A percentile compares a stretch with the other conserved stretches of the same genome.
These are phyloP conservation scores for Hirtodrosophila trivittata DNA, from an alignment of 2,888 invertebrate species.

Conservation along the genomic window DNA sequence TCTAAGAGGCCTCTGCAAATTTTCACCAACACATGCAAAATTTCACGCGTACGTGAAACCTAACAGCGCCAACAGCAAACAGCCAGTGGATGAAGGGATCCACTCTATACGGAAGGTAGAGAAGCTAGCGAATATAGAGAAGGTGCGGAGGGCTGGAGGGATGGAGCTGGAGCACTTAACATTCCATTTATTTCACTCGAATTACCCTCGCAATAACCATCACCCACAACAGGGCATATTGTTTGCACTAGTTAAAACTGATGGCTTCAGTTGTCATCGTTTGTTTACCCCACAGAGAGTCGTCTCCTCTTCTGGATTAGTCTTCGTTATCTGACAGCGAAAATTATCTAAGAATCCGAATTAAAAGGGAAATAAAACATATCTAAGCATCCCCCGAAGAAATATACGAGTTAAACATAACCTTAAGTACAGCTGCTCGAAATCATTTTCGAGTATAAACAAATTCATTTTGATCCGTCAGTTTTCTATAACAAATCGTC, in stretches of 20 bases:
- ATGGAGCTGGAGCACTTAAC: constrained; percentile 8
- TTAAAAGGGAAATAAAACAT: neutral
- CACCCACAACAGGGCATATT: constrained; percentile 12
- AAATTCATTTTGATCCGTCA: too few species aligned
- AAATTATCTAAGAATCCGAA: constrained; percentile 16
- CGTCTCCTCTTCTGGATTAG: constrained; percentile 1
- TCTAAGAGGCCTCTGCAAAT: constrained; percentile 49
- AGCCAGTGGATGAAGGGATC: neutral
- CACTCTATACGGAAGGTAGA: neutral
- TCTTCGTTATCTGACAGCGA: constrained; percentile 22
- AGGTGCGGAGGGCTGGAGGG: neutral
- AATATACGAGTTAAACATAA: neutral
- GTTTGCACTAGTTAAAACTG: constrained; percentile 13
- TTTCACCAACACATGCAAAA: constrained; percentile 72
- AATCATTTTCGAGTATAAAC: too few species aligned
- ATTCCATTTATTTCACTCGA: constrained; percentile 25
- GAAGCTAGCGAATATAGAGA: neutral
- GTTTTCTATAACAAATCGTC: too few species aligned
- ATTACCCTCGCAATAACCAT: constrained; percentile 12
- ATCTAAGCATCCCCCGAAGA: too few species aligned
- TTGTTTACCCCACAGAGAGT: too few species aligned
- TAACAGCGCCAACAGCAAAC: constrained; percentile 23
- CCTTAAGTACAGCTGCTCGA: too few species aligned
- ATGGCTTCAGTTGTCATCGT: constrained; percentile 22
- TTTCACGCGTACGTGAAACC: constrained; percentile 61